Base-by-base conservation (phyloP, 1,140 invertebrate species). In the Bombus superbus region DNA sequence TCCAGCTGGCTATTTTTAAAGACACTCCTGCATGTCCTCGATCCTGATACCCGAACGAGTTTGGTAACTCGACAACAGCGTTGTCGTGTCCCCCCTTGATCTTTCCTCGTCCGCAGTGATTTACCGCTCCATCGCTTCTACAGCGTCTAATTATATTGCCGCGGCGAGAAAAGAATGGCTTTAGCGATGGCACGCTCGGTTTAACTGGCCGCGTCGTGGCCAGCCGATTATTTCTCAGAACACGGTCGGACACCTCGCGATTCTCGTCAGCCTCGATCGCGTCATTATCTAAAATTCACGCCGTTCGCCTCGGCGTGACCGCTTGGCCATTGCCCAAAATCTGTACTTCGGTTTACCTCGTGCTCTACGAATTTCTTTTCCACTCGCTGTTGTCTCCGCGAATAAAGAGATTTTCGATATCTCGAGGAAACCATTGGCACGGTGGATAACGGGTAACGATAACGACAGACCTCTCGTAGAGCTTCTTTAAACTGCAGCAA, bases 131-230 rank as follows among this genome's bases (percentile, higher is more conserved):
- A 76, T 81, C 66, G 75, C 73, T 81, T 47, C 69, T 84, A 47
- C 53, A 38, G 47, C 79, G 68, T 76, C 74, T 86, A 89, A 88
- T 89, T 89, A 86, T 89, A 89, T 88, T 86, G 57, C 76, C 35
- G 10, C 42, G 28, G 57, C 71, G 74, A 69, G 73, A 44, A 88
- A 88, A 78, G 78, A 82, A 89, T 89, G 4, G 81, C 47, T 66
- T 77, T 42, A 28, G 28, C 28, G 42, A 59, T 25, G 74, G 38
- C 22, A 69, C 73, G 68, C 32, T 44, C 68, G n/a, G 59, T 79
- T 85, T 85, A 32, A 71, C 66, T 13, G 68, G 66, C 44, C 25
- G 47, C n/a, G 40, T n/a, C 47, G 47, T 53, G 47, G 18, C 47
- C 47, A 53, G 47, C 18, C 47, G 66, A 62, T 62, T 77, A 42